Evolutionary conservation across 2,888 invertebrate species (phyloP).

Genomic region (Perdita meconis): DNA sequence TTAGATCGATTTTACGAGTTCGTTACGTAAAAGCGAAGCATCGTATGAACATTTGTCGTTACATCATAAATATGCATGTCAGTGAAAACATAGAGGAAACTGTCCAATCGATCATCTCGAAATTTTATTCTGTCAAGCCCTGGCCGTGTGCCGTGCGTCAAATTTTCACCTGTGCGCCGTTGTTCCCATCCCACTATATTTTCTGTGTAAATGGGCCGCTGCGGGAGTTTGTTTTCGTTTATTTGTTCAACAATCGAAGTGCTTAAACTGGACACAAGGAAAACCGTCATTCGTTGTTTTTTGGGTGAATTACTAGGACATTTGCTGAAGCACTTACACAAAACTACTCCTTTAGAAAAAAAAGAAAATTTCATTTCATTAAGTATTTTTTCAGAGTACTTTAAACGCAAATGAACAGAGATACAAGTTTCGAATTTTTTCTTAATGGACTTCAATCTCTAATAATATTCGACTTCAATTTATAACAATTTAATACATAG

Average conservation of each 20-base stretch:
- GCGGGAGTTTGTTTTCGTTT: slow-evolving; percentile 22
- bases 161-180: slow-evolving; percentile 18
- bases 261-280: too few species aligned
- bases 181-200: slow-evolving; percentile 16
- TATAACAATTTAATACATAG: too few species aligned
- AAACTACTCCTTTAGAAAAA: too few species aligned
- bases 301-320: neutral
- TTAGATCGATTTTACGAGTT: neutral
- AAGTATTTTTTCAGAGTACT: too few species aligned
- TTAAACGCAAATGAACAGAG: too few species aligned
- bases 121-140: slow-evolving; percentile 42
- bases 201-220: slow-evolving; percentile 4
- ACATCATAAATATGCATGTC: slow-evolving; percentile 26
- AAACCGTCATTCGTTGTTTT: neutral
- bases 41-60: slow-evolving; percentile 14
- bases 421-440: too few species aligned
- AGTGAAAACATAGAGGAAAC: slow-evolving; percentile 4
- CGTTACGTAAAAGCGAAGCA: neutral
- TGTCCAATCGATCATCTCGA: slow-evolving; percentile 33
- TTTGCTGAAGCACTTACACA: neutral
- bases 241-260: slow-evolving; percentile 19
- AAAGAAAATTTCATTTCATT: too few species aligned
- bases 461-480: too few species aligned
- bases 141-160: slow-evolving; percentile 26
- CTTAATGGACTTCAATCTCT: too few species aligned